Evolutionary conservation across 2,113 vertebrate species (phyloP), one percentile per base, ranked within the genome.

Genomic region (Percopsis transmontana): DNA sequence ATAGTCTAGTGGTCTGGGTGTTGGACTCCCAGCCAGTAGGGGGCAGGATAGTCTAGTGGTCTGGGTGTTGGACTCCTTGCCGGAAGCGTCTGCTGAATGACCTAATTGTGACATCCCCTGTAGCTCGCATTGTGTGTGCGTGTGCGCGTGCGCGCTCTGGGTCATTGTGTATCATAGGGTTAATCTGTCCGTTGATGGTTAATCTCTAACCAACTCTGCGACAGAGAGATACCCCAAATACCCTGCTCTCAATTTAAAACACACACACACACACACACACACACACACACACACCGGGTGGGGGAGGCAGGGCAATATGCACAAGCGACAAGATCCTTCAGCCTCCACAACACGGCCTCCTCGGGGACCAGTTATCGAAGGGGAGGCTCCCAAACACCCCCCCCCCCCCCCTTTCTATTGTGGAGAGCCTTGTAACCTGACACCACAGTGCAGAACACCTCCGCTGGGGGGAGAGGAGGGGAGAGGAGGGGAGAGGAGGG

Each of bases 141-240:
- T 67, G 24, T 18, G 24, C 14, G 21, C 23, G 63, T 52, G 59
- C 20, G 13, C 50, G 7, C 45, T 1, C 11, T 84, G 61, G 75
- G 79, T 88, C 83, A 84, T 59, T 76, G 59, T 65, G 48, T 54
- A 68, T 45, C 38, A 15, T 18, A 18, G 66, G 70, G 80, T 86
- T 85, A 84, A 84, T 85, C 77, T 82, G 82, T 59, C 53, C 48
- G 20, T 33, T 54, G 61, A 54, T 66, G 47, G 74, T 85, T 88
- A 86, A 86, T 85, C 82, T 72, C 24, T 77, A 73, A 78, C 80
- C 58, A 44, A 45, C 42, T 14, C 42, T 14, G 12, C 12, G 12
- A 45, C 42, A 45, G 12, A 45, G 12, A 45, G 12, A 45, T 15
- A 45, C 42, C 12, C 42, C 12, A 47, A 66, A 74, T 39, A 64